Base-by-base conservation (phyloP, 1,140 invertebrate species). In the Branchinecta lindahli region DNA sequence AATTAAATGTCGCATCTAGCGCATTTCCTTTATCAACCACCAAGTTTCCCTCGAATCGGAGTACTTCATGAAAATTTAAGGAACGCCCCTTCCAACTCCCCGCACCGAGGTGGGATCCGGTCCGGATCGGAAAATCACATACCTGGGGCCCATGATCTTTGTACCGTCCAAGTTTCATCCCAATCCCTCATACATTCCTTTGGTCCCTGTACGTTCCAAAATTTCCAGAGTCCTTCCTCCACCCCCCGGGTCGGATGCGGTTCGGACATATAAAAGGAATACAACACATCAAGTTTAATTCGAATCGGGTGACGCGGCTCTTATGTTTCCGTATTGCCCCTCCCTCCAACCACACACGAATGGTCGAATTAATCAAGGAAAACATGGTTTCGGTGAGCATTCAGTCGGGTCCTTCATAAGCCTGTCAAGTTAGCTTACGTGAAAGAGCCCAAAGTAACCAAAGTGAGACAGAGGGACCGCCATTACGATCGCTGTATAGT, bases 301-400 rank as follows among this genome's bases (percentile, higher is more conserved):
- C 9, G n/a, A n/a, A 52, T 52, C 47, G 9, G 47, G 47, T 52
- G 9, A 52, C 47, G n/a, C n/a, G n/a, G 9, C 47, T 52, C 9
- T 52, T 52, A 9, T 52, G 9, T 52, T 52, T 52, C n/a, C 47
- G 47, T 9, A 9, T 52, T 52, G 9, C 47, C 47, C n/a, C n/a
- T 52, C 47, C 47, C 47, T 52, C n/a, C 47, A 52, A n/a, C 47
- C n/a, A 9, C 47, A 9, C 47, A n/a, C n/a, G n/a, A n/a, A 52
- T 52, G 47, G 47, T 52, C 47, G 47, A 52, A 52, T n/a, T n/a
- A n/a, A n/a, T 52, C 47, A n/a, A n/a, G 47, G n/a, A 52, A 52
- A n/a, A 52, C 47, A n/a, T 9, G 9, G 9, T 52, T 52, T 9
- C n/a, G 9, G n/a, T 9, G 47, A 9, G 9, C 9, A 52, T 52